Percentiles rank a stretch among this genome's conserved stretches.
Conservation (phyloP, 2,113 vertebrate species). For the Picathartes gymnocephalus region DNA sequence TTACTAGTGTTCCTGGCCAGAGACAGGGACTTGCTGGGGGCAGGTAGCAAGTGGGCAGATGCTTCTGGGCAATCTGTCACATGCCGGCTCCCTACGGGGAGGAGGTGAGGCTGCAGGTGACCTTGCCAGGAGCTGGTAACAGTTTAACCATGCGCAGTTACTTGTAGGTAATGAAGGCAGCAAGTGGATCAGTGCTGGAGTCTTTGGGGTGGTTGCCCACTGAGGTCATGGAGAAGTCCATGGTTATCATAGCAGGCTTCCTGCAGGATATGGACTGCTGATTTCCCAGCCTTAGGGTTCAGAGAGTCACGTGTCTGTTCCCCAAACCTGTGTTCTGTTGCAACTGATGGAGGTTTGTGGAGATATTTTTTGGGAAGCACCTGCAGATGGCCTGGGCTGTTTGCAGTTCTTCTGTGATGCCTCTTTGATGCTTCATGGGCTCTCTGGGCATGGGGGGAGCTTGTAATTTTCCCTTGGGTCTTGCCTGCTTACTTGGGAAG, state of each 20-base stretch:
- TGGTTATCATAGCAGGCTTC: not conserved
- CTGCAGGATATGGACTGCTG: not conserved
- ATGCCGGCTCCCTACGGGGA: rapidly evolving
- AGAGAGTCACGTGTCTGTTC: rapidly evolving
- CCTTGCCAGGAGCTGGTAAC: not conserved
- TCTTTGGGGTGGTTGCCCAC: too few species aligned
- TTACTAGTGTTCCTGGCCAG: not conserved
- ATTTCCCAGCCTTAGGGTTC: not conserved
- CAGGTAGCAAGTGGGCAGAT: not conserved
- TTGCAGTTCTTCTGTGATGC: rapidly evolving
- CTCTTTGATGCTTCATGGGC: not conserved
- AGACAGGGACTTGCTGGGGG: not conserved
- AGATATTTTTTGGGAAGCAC: not conserved
- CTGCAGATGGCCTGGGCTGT: not conserved
- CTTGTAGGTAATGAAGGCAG: not conserved
- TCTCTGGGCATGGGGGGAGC: not conserved
- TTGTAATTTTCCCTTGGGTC: not conserved
- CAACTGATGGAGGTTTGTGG: not conserved
- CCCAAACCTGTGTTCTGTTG: not conserved
- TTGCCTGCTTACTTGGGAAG: rapidly evolving
- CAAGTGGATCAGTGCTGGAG: rapidly evolving
- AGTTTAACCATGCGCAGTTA: not conserved
- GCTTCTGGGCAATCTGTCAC: rapidly evolving
- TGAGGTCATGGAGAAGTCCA: rapidly evolving
- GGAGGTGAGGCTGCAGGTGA: not conserved